Conservation (phyloP, 2,888 invertebrate species). For the Malacosoma neustria region DNA sequence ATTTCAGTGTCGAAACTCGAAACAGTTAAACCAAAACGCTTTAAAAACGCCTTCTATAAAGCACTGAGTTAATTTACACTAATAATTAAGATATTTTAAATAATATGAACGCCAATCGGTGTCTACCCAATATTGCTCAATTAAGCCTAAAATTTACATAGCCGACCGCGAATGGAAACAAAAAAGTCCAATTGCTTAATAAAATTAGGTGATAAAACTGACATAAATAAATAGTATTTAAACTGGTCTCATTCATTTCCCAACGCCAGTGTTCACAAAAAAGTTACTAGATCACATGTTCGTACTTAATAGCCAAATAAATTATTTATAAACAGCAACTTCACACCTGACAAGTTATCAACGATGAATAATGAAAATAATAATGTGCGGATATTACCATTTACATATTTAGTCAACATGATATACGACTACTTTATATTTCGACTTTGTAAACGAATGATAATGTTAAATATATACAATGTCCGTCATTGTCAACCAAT, state of each 20-base stretch:
- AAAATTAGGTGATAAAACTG: slow-evolving; percentile 44
- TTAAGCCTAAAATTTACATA: slow-evolving; percentile 51
- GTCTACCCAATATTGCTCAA: too few relatives aligned
- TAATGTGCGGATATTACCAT: slow-evolving; percentile 65
- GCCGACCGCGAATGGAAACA: slow-evolving; percentile 57
- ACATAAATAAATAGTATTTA: slow-evolving; percentile 53
- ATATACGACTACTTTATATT: slow-evolving; percentile 59
- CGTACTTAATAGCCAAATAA: slow-evolving; percentile 70
- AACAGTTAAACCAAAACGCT: too few relatives aligned
- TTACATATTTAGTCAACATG: slow-evolving; percentile 71
- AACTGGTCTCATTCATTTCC: slow-evolving; percentile 70
- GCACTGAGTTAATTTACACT: too few relatives aligned
- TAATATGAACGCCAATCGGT: too few relatives aligned
- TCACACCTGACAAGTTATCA: slow-evolving; percentile 63
- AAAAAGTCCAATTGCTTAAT: slow-evolving; percentile 54
- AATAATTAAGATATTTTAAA: too few relatives aligned
- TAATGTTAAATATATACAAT: slow-evolving; percentile 56
- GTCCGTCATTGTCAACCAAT: slow-evolving; percentile 52
- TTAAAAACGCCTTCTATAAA: too few relatives aligned
- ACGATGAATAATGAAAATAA: slow-evolving; percentile 49
- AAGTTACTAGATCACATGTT: slow-evolving; percentile 69
- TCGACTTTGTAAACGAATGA: slow-evolving; percentile 48
- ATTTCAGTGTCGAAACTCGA: slow-evolving; percentile 61
- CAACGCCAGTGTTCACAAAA: slow-evolving; percentile 60
- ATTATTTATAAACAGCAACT: slow-evolving; percentile 60